Evolutionary conservation across 2,888 invertebrate species (phyloP), one percentile per base, ranked within the genome.

Genomic region (Heliconius sara): DNA sequence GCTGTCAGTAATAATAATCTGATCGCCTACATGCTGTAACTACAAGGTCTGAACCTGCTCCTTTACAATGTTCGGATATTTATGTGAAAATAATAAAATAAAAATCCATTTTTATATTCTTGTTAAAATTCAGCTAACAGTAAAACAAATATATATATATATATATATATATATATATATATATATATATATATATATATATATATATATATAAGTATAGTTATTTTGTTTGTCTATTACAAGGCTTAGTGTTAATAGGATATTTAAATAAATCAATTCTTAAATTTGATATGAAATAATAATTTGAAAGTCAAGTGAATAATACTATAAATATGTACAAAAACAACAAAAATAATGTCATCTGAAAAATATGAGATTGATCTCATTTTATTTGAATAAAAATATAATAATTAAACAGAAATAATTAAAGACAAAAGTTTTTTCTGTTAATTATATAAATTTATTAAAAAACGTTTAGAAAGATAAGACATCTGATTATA

Each of bases 1-100:
- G 76, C 78, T 81, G 81, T 84, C 80, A 80, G 77, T 80, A 43
- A 80, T 74, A 82, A 52, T 52, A 52, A 82, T 80, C 79, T 68
- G 76, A 78, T 81, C 84, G 83, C 83, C 84, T 83, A 84, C 84
- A 82, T 81, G 79, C 71, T 74, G 76, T 82, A 83, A 79, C 78
- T 83, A 81, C 81, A 82, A 81, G 78, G 75, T 76, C 82, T 80
- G 82, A 77, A 82, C 82, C 80, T 80, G 77, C 77, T 65, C 77
- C 77, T 27, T 27, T 67, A 72, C 79, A 77, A 63, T 67, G 74
- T 80, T 80, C 77, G 79, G 76, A 78, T 82, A 82, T 82, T 82
- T 82, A 81, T 73, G 81, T 74, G 73, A 78, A 74, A 78, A 82
- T 78, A 82, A 79, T 66, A 76, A 72, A 57, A 57, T 65, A 47